Evolutionary conservation across 2,797 vertebrate species (phyloP).

Genomic region (Malurus leucopterus): DNA sequence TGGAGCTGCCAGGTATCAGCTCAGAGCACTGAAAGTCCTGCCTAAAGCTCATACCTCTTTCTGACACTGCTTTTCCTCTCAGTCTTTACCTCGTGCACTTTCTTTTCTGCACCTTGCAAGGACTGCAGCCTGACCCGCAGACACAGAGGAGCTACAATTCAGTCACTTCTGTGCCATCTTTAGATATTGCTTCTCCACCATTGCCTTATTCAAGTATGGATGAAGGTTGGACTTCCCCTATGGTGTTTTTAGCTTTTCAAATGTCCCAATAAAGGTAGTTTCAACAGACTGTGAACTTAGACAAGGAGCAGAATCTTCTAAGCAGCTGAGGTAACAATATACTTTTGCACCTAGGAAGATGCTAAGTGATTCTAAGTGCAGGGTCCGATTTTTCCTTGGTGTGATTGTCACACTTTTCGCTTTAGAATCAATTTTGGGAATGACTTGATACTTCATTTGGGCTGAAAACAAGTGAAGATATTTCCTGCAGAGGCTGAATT

Average conservation of each 20-base stretch:
- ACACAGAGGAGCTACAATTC: not conserved
- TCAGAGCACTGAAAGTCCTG: not conserved
- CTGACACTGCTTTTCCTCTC: not conserved
- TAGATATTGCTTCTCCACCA: not conserved
- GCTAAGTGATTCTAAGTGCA: not conserved
- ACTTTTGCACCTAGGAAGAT: not conserved
- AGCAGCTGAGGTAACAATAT: not conserved
- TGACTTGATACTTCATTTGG: not conserved
- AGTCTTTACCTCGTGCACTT: not conserved
- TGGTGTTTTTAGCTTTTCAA: not conserved
- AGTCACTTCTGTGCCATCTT: not conserved
- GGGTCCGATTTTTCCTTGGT: not conserved
- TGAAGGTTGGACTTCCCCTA: not conserved
- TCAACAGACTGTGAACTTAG: not conserved
- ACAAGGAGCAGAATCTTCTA: not conserved
- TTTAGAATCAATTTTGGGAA: not conserved
- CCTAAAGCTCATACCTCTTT: not conserved
- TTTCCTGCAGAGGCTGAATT: not conserved
- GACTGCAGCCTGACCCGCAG: not conserved
- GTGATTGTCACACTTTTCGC: not conserved
- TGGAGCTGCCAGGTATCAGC: not conserved
- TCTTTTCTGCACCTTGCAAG: not conserved
- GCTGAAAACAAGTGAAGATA: not conserved
- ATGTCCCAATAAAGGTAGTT: not conserved
- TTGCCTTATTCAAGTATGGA: not conserved